Base-by-base conservation (phyloP, 2,797 vertebrate genomes). In the Zenarchopterus dispar region DNA sequence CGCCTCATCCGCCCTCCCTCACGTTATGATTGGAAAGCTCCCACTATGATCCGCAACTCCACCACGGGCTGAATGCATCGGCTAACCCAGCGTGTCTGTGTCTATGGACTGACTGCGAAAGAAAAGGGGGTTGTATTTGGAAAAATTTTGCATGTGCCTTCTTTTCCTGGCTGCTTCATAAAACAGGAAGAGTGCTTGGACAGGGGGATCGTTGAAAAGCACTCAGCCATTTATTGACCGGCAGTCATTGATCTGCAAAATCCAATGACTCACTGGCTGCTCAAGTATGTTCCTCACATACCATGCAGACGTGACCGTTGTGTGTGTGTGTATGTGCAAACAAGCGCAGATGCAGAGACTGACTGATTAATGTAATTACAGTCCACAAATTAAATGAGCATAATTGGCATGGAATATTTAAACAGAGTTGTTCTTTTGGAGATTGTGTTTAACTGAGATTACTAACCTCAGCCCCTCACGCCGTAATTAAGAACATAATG, bases 181-280 rank as follows among this genome's bases (percentile, higher is more conserved):
- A 69, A 74, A 43, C 67, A 52, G 77, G 61, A 50, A 22, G 75
- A 76, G 73, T 56, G 73, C 63, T 71, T 80, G 78, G 58, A 73
- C 78, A 72, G 74, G 76, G 80, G 80, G 86, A 84, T 83, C 75
- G 56, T 80, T 81, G 86, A 81, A 85, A 81, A 89, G 84, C 88
- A 87, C 84, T 90, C 87, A 84, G 78, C 78, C 84, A 23, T 86
- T 71, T 77, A 90, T 91, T 76, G 87, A 91, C 82, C 65, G 21
- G 48, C 80, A 61, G 78, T 61, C 82, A 90, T 90, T 82, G 89
- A 91, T 90, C 80, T 85, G 78, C 77, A 48, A 78, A 88, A 70
- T 79, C 82, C 82, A 85, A 84, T 88, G 86, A 88, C 75, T 84
- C 86, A 75, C 77, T 50, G 6, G 71, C 75, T 84, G 64, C 70